phyloP scores from a whole-genome alignment of 2,888 invertebrate genomes.

The Chloroclystis v-ata region DNA sequence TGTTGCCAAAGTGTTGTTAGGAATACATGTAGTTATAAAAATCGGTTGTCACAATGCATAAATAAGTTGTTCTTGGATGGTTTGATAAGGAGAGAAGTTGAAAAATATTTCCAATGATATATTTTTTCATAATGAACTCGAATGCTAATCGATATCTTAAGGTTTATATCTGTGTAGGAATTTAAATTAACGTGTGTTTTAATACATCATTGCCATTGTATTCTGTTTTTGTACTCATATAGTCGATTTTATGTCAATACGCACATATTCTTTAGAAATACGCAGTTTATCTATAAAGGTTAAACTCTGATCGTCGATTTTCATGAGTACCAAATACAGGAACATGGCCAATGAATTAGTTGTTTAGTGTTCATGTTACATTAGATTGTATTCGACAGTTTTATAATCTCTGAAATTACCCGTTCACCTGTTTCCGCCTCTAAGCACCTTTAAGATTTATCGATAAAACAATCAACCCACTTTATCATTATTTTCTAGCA shows the following conservation, averaged over 20 bases:
- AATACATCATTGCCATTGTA: slow-evolving; percentile 57
- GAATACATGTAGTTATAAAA: slow-evolving; percentile 73
- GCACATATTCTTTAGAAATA: slow-evolving; percentile 21
- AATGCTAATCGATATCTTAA: slow-evolving; percentile 74
- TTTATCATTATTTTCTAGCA: slow-evolving; percentile 33
- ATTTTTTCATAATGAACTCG: slow-evolving; percentile 78
- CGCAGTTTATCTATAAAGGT: background rate
- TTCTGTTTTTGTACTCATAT: slow-evolving; percentile 34
- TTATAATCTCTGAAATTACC: slow-evolving; percentile 49
- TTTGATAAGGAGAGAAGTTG: slow-evolving; percentile 74
- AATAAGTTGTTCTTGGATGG: slow-evolving; percentile 76
- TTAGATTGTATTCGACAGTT: slow-evolving; percentile 69
- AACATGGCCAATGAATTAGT: slow-evolving; percentile 66
- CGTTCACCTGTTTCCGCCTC: slow-evolving; percentile 62
- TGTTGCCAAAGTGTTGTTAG: slow-evolving; percentile 79
- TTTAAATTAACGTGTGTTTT: slow-evolving; percentile 75
- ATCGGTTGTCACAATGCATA: slow-evolving; percentile 75
- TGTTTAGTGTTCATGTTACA: slow-evolving; percentile 77
- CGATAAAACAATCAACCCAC: slow-evolving; percentile 56
- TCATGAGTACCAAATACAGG: slow-evolving; percentile 35
- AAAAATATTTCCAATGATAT: slow-evolving; percentile 77
- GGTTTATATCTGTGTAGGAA: slow-evolving; percentile 76
- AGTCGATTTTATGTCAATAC: slow-evolving; percentile 17
- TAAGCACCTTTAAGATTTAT: slow-evolving; percentile 52
- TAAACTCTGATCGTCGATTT: background rate